phyloP scores from a whole-genome alignment of 2,113 vertebrate species.

The Heterocephalus glaber region DNA sequence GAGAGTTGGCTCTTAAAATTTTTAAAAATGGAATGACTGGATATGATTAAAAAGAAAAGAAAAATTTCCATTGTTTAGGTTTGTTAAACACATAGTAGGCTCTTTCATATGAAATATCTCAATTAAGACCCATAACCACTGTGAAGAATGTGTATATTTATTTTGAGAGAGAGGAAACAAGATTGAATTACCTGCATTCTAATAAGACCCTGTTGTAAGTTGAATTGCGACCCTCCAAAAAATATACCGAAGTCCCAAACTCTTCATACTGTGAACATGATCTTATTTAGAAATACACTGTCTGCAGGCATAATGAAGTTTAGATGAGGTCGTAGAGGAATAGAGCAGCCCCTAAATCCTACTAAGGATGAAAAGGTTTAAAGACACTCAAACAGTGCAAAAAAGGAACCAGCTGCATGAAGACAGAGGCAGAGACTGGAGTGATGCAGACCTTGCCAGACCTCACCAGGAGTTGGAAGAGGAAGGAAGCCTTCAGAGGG shows the following conservation, averaged over 20 bases:
- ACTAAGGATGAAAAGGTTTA: neutral
- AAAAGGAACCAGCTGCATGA: neutral
- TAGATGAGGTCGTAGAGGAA: neutral
- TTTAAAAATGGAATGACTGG: neutral
- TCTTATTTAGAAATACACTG: slow-evolving; percentile 8
- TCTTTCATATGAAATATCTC: neutral
- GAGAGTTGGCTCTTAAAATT: neutral
- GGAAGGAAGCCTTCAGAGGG: neutral
- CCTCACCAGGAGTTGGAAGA: neutral
- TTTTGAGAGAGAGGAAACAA: neutral
- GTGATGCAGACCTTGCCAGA: neutral
- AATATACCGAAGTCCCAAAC: neutral
- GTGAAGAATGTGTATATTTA: neutral
- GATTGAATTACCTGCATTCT: neutral
- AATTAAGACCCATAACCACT: neutral
- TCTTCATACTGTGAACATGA: neutral
- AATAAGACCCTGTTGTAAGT: neutral
- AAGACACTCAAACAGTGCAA: neutral
- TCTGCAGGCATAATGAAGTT: neutral
- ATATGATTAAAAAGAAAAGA: neutral
- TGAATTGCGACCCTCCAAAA: neutral
- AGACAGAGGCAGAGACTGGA: neutral
- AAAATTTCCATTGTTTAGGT: neutral
- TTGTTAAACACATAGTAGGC: neutral
- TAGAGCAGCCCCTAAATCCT: neutral